These are phyloP conservation scores for Dendrolimus kikuchii DNA, from an alignment of 1,140 invertebrate genomes.

Conservation along the genomic window DNA sequence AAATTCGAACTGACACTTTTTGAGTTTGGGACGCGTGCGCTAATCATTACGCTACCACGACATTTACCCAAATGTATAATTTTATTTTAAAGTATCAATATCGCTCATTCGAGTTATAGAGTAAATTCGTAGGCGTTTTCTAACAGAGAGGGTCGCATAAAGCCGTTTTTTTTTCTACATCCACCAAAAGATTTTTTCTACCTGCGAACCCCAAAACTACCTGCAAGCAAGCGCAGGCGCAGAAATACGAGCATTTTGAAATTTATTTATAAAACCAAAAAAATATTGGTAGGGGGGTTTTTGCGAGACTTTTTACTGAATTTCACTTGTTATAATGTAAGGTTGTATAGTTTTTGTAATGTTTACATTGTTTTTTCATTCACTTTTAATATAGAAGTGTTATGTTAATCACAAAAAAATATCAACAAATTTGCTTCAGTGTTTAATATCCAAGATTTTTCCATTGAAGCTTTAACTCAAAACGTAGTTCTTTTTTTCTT, in stretches of 20 bases:
- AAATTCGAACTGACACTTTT: too few species aligned
- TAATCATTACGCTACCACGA: too few species aligned
- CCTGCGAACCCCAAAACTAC: conserved; percentile 48
- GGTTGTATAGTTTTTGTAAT: conserved; percentile 4
- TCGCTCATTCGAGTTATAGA: conserved; percentile 12
- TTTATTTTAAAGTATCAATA: conserved; percentile 29
- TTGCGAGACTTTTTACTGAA: conserved; percentile 9
- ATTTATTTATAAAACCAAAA: conserved; percentile 2
- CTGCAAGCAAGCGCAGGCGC: conserved; percentile 46
- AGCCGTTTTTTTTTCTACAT: conserved; percentile 51
- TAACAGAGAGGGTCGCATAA: conserved; percentile 55
- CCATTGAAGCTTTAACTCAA: too few species aligned
- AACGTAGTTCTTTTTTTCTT: too few species aligned
- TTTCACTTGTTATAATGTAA: conserved; percentile 8
- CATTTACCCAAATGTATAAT: too few species aligned
- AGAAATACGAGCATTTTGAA: conserved; percentile 32
- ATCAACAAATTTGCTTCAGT: too few species aligned
- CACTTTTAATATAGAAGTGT: too few species aligned
- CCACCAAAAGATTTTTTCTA: conserved; percentile 58
- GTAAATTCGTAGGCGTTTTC: conserved; percentile 48
- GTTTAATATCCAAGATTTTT: too few species aligned
- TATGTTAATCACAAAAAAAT: too few species aligned
- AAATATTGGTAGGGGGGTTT: conserved; percentile 2
- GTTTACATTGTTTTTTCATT: conserved; percentile 8
- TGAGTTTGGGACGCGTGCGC: too few species aligned